Evolutionary conservation across 2,113 vertebrate genomes (phyloP), one percentile per base, ranked within the genome.

Genomic region (Hypocryptadius cinnamomeus): DNA sequence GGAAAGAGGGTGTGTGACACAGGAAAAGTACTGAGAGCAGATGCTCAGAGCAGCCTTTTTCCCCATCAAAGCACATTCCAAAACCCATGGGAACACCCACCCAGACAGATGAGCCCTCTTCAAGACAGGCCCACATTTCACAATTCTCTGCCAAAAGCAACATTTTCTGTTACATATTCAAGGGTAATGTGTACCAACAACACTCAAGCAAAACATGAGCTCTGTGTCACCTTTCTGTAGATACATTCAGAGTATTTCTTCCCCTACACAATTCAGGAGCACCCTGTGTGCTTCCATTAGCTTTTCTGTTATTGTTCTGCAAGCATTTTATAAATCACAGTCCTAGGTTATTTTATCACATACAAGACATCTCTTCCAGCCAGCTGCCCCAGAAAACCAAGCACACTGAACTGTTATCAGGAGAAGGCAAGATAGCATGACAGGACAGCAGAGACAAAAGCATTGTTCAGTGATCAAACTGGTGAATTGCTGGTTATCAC

Each of bases 371-470:
- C 72, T 96, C 81, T 83, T 81, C 39, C 87, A 90, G 60, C 50
- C 61, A 87, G 76, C 60, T 85, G 64, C 10, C 69, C 47, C 60
- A 85, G 72, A 48, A 91, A 94, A 70, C 20, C 57, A 90, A n/a
- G 57, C 64, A 76, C 1, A 2, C 0, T 88, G 61, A 94, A 84
- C 83, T 68, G 37, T 83, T 88, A 91, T 88, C 92, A 92, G 79
- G 33, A 78, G 59, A 95, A 88, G 76, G 68, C 93, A 83, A 86
- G 91, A 47, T 22, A 81, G 61, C 79, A 53, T 50, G 84, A 88
- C 31, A 88, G 85, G 64, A 84, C 72, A 81, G 56, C 51, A 90
- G 82, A 92, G 56, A 96, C 82, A 96, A 95, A 95, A 92, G 76
- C 16, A 1, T 1, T 57, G 79, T 50, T 86, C 23, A 45, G 42